Evolutionary conservation across 2,888 invertebrate genomes (phyloP).

Genomic region (Parnassius mnemosyne): DNA sequence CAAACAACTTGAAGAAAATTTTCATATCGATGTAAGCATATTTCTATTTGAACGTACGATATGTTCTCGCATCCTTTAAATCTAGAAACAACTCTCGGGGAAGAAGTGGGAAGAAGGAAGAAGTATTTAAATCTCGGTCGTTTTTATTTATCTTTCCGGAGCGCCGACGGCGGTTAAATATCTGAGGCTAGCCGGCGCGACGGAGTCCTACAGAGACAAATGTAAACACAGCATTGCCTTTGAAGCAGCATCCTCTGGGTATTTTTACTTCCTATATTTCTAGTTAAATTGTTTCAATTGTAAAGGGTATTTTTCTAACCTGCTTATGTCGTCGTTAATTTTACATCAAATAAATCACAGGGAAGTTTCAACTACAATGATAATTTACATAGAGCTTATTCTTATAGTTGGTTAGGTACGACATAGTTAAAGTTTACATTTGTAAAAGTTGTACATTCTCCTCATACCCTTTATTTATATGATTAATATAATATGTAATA

Average conservation of each 20-base stretch:
- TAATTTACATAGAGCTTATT: too few species aligned
- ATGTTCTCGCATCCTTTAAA: constrained; percentile 1
- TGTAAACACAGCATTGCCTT: constrained; percentile 69
- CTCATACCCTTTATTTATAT: too few species aligned
- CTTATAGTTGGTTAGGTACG: too few species aligned
- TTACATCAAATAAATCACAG: constrained; percentile 18
- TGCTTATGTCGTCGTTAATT: constrained; percentile 27
- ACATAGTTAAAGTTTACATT: too few species aligned
- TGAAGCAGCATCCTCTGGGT: constrained; percentile 58
- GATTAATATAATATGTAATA: too few species aligned
- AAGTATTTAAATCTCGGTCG: constrained; percentile 70
- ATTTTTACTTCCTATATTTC: constrained; percentile 45
- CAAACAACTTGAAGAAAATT: too few species aligned
- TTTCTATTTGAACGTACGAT: background rate
- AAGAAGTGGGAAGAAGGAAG: constrained; percentile 51
- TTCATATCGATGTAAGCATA: background rate
- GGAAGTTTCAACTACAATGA: background rate
- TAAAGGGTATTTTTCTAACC: constrained; percentile 14
- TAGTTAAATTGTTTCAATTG: constrained; percentile 39
- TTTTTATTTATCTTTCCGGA: constrained; percentile 69
- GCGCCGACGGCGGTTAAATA: constrained; percentile 69
- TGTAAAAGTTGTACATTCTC: too few species aligned
- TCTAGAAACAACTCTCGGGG: constrained; percentile 28
- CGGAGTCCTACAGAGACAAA: constrained; percentile 60
- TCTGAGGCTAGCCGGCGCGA: constrained; percentile 54